These are phyloP conservation scores for Drosophila pectinifera DNA, from an alignment of 1,140 invertebrate genomes.

Conservation along the genomic window DNA sequence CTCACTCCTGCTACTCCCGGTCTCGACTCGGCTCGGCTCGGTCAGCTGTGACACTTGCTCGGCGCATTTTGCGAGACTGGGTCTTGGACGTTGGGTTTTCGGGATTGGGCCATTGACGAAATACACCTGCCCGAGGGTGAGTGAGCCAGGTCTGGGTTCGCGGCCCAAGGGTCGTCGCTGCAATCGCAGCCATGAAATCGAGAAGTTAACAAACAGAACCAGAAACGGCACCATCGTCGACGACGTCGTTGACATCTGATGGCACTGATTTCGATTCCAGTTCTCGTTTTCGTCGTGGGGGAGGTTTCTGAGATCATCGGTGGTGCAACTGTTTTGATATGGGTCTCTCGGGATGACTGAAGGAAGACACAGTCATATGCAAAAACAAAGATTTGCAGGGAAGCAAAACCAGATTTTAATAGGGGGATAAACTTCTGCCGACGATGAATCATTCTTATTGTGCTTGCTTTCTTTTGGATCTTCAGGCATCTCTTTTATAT, in stretches of 20 bases:
- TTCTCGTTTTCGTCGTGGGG: slow-evolving; percentile 49
- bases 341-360: slow-evolving; percentile 29
- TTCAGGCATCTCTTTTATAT: too few species aligned
- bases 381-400: slow-evolving; percentile 27
- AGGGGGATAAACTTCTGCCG: background rate
- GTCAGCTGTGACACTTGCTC: slow-evolving; percentile 79
- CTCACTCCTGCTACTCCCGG: slow-evolving; percentile 40
- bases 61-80: slow-evolving; percentile 53
- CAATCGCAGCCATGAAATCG: slow-evolving; percentile 77
- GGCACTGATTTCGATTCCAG: slow-evolving; percentile 54
- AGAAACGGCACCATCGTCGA: slow-evolving; percentile 16
- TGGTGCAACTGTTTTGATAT: slow-evolving; percentile 24
- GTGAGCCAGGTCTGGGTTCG: slow-evolving; percentile 16
- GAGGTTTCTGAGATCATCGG: slow-evolving; percentile 56
- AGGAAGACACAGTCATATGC: slow-evolving; percentile 41
- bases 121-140: slow-evolving; percentile 73
- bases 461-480: background rate
- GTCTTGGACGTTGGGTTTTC: background rate
- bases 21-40: slow-evolving; percentile 29
- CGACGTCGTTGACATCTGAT: slow-evolving; percentile 50
- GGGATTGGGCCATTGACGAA: slow-evolving; percentile 63
- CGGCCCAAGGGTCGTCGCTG: slow-evolving; percentile 46
- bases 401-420: background rate
- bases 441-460: slow-evolving; percentile 10
- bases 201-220: slow-evolving; percentile 67